Percentiles rank a stretch among this genome's conserved stretches.
Conservation (phyloP, 2,113 vertebrate species). For the Ranitomeya variabilis region DNA sequence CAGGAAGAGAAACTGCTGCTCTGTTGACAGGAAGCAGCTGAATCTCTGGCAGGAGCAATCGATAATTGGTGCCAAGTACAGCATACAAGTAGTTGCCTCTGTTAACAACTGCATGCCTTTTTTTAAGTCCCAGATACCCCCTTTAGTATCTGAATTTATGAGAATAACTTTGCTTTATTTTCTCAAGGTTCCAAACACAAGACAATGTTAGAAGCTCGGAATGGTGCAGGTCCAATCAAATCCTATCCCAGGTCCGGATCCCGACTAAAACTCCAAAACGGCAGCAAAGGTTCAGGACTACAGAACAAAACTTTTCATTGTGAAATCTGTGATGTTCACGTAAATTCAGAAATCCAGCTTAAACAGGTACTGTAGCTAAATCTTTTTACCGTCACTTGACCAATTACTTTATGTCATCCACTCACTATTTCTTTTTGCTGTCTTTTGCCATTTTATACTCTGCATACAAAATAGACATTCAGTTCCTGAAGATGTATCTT, state of each 20-base stretch:
- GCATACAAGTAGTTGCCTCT: too few relatives aligned
- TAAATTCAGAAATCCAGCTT: conserved; percentile 97
- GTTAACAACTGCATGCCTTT: too few relatives aligned
- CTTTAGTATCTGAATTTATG: not conserved
- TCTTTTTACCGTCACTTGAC: not conserved
- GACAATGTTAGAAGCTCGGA: conserved; percentile 95
- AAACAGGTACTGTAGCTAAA: conserved; percentile 83
- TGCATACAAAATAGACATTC: too few relatives aligned
- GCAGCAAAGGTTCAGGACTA: conserved; percentile 87
- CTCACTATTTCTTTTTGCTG: too few relatives aligned
- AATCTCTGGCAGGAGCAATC: too few relatives aligned
- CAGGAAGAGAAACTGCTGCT: too few relatives aligned
- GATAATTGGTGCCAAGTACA: too few relatives aligned
- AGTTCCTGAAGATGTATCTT: too few relatives aligned
- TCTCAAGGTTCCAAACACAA: conserved; percentile 92
- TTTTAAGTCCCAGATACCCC: not conserved
- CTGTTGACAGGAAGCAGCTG: too few relatives aligned
- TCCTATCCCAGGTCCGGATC: conserved; percentile 91
- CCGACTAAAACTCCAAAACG: conserved; percentile 83
- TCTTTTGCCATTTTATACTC: too few relatives aligned
- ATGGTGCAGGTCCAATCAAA: conserved; percentile 93
- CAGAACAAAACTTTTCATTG: conserved; percentile 99
- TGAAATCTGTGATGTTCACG: conserved; percentile 96
- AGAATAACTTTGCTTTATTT: not conserved
- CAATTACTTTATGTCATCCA: not conserved